Evolutionary conservation across 2,888 invertebrate species (phyloP).

Genomic region (Margaritifera margaritifera): DNA sequence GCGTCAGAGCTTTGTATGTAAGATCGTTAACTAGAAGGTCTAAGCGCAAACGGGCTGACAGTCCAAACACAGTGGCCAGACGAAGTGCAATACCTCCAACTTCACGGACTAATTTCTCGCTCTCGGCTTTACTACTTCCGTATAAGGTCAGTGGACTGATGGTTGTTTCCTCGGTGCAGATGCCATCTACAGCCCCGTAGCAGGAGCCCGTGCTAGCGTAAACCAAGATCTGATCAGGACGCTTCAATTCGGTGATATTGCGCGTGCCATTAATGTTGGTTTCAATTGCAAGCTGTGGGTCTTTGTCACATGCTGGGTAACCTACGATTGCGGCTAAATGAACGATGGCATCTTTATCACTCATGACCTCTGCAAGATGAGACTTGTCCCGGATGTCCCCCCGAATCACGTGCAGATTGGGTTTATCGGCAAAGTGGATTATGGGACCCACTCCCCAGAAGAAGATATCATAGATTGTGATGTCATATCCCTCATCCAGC

Average conservation of each 20-base stretch:
- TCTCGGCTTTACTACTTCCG: constrained; percentile 69
- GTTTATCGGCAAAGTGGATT: constrained; percentile 53
- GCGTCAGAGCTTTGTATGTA: constrained; percentile 63
- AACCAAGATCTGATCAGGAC: constrained; percentile 63
- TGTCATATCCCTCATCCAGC: constrained; percentile 65
- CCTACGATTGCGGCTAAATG: constrained; percentile 72
- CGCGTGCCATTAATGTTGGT: constrained; percentile 68
- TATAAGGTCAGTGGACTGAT: constrained; percentile 71
- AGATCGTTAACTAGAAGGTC: constrained; percentile 72
- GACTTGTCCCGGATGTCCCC: constrained; percentile 66
- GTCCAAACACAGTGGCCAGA: constrained; percentile 71
- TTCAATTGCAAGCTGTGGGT: constrained; percentile 60
- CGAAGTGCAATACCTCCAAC: constrained; percentile 66
- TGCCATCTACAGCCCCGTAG: constrained; percentile 69
- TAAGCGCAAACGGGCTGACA: constrained; percentile 69
- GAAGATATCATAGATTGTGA: constrained; percentile 70
- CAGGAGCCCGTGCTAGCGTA: constrained; percentile 72
- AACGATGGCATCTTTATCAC: constrained; percentile 60
- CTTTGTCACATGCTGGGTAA: constrained; percentile 71
- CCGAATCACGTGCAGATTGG: constrained; percentile 47
- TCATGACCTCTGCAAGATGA: constrained; percentile 51
- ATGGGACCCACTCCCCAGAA: constrained; percentile 67
- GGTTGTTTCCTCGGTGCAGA: constrained; percentile 69
- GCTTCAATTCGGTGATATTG: constrained; percentile 56
- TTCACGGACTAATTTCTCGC: constrained; percentile 60